Evolutionary conservation across 2,797 vertebrate species (phyloP), one percentile per base, ranked within the genome.

Genomic region (Crypturellus tataupa): DNA sequence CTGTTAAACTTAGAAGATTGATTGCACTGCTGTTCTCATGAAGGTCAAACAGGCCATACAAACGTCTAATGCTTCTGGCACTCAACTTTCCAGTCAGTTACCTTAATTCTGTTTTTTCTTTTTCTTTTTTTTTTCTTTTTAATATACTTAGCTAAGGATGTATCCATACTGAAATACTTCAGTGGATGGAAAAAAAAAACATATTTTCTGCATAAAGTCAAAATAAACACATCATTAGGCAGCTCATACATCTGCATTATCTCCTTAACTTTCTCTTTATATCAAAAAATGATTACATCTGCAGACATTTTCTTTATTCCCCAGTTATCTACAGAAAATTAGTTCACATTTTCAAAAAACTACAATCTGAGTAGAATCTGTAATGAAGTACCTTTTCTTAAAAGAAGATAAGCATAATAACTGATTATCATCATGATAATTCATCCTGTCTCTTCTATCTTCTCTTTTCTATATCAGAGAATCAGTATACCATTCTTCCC

Each of bases 11-110:
- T 63, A n/a, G 31, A 81, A 95, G 91, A 93, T 39, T 91, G 68
- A 96, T 77, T 70, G 71, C 31, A 76, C 44, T 86, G 47, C 42
- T 91, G 31, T 62, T 94, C 75, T 71, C 49, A 73, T 1, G 25
- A 95, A 96, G 94, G 92, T 94, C 89, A 91, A 91, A 86, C 14
- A 88, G 58, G 35, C 11, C 3, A 91, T 33, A 33, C 47, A 85
- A 92, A 86, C 53, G 84, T 80, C 44, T 68, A 65, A 15, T 75
- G 55, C 51, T 86, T 79, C 86, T 33, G 60, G 31, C 62, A 89
- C 56, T 24, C 75, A 68, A 58, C 86, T 79, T 94, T 92, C 64
- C 80, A 27, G 20, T 47, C n/a, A 71, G 37, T 73, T 79, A 60
- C 40, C 10, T 88, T 73, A 88, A 77, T 42, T 81, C 39, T 56